Conservation (phyloP, 2,797 vertebrate genomes). For the Bovichtus variegatus region DNA sequence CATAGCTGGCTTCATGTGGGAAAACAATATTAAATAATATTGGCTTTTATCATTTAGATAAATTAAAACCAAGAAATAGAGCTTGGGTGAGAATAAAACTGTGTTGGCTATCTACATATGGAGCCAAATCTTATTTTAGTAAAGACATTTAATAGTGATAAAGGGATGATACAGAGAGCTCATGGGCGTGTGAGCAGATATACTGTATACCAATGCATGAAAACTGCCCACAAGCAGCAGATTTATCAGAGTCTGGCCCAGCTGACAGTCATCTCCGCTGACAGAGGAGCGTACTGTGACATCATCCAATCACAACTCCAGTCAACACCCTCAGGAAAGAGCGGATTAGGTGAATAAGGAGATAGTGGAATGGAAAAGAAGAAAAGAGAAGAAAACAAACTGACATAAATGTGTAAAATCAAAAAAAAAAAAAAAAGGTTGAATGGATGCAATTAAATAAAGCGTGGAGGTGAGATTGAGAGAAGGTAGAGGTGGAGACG, state of each 20-base stretch:
- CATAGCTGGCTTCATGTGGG: neutral
- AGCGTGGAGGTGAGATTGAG: slow-evolving; percentile 13
- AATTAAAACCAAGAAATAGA: slow-evolving; percentile 12
- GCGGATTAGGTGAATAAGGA: slow-evolving; percentile 50
- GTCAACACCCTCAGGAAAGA: slow-evolving; percentile 64
- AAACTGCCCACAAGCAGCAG: slow-evolving; percentile 50
- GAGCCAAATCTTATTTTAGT: neutral
- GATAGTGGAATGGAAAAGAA: slow-evolving; percentile 38
- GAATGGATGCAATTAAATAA: slow-evolving; percentile 57
- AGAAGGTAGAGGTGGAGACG: slow-evolving; percentile 12
- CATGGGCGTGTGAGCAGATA: slow-evolving; percentile 9
- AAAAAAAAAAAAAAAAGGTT: slow-evolving; percentile 29
- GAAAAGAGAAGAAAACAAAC: slow-evolving; percentile 19
- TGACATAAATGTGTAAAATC: slow-evolving; percentile 9
- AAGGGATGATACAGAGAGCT: slow-evolving; percentile 4
- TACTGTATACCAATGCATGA: slow-evolving; percentile 5
- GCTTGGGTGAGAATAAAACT: neutral
- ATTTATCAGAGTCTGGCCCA: slow-evolving; percentile 60
- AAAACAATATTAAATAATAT: slow-evolving; percentile 24
- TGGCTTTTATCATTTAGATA: slow-evolving; percentile 12
- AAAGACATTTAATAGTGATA: neutral
- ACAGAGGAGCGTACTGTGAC: slow-evolving; percentile 65
- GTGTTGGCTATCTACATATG: neutral
- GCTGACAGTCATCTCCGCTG: slow-evolving; percentile 69
- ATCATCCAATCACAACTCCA: slow-evolving; percentile 69